Evolutionary conservation across 2,797 vertebrate species (phyloP).

Genomic region (Cirrhinus mrigala): DNA sequence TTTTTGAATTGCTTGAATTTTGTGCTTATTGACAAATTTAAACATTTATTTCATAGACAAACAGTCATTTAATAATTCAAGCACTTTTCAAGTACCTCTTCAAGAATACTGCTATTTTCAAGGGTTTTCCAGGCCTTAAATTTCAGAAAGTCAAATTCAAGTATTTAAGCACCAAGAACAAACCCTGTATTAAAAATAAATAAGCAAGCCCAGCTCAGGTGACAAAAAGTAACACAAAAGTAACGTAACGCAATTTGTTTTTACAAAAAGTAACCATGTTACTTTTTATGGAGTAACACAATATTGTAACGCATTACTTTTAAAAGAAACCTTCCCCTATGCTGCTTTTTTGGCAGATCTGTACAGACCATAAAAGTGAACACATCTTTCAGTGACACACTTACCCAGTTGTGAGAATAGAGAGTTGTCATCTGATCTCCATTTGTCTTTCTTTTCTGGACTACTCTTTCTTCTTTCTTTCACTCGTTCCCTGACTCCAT

Average conservation of each 20-base stretch:
- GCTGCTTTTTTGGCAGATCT: neutral
- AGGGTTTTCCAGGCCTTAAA: too few relatives aligned
- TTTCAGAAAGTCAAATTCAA: too few relatives aligned
- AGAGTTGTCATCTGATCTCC: constrained; percentile 87
- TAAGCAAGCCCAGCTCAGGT: neutral
- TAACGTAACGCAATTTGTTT: neutral
- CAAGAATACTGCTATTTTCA: too few relatives aligned
- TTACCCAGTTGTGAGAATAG: constrained; percentile 94
- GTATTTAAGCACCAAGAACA: too few relatives aligned
- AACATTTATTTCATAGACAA: too few relatives aligned
- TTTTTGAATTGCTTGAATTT: too few relatives aligned
- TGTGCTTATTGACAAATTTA: too few relatives aligned
- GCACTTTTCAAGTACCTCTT: too few relatives aligned
- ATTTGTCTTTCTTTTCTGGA: constrained; percentile 90
- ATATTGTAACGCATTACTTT: neutral
- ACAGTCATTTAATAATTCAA: too few relatives aligned
- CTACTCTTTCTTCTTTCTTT: constrained; percentile 88
- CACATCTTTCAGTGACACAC: neutral
- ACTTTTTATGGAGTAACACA: neutral
- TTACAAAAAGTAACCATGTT: neutral
- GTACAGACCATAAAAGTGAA: neutral
- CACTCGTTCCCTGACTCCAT: constrained; percentile 86
- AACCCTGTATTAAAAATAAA: neutral
- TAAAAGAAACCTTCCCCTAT: neutral
- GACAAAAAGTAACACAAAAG: neutral